phyloP scores from a whole-genome alignment of 2,797 vertebrate genomes.

The Peromyscus nudipes region DNA sequence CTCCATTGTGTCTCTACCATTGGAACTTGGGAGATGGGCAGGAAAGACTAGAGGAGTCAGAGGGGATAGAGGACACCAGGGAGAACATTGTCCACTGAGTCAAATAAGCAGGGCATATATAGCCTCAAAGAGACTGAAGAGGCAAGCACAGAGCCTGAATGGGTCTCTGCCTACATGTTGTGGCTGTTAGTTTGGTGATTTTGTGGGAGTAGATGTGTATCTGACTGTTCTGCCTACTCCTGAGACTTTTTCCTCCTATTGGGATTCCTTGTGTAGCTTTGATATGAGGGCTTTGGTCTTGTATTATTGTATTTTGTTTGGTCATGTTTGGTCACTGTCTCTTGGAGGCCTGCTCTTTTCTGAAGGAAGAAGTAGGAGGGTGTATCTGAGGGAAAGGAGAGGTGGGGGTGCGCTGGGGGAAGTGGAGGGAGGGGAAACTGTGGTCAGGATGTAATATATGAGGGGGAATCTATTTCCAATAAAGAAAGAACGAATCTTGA shows the following conservation, averaged over 20 bases:
- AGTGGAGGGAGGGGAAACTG: neutral
- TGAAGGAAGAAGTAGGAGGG: neutral
- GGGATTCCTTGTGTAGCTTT: neutral
- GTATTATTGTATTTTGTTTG: neutral
- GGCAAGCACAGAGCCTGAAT: neutral
- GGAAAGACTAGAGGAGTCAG: neutral
- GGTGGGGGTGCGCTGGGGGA: no score
- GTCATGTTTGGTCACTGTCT: no score
- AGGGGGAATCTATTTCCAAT: neutral
- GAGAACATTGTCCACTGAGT: no score
- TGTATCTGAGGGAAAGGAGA: neutral
- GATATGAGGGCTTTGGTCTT: neutral
- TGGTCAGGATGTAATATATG: neutral
- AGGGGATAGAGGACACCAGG: neutral
- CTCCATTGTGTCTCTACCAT: neutral
- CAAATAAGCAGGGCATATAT: neutral
- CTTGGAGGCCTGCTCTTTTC: neutral
- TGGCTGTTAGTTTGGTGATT: neutral
- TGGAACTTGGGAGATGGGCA: neutral
- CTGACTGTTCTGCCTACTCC: neutral
- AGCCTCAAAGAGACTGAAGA: neutral
- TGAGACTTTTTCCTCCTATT: neutral
- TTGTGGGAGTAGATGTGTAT: neutral
- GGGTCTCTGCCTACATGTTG: neutral
- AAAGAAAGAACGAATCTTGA: neutral